A percentile compares a stretch with the other conserved stretches of the same genome.
Conservation (phyloP, 30 jellyfish, hydroid and myxozoan species). For the Turritopsis rubra region DNA sequence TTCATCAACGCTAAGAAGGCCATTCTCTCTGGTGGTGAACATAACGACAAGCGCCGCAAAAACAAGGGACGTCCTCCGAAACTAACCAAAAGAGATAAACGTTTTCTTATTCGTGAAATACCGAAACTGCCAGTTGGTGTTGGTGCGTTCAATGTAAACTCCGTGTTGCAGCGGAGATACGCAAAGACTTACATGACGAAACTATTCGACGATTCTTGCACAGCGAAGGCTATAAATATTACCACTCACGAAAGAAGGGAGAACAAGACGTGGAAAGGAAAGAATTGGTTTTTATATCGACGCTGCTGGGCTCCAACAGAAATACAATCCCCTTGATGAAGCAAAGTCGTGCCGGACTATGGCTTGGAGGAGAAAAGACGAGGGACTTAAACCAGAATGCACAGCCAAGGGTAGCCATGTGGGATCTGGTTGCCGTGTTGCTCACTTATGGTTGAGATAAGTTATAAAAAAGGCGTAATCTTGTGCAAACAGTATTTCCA, state of each 20-base stretch:
- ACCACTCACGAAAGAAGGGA: not conserved
- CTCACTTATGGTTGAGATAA: not conserved
- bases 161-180: too few species aligned
- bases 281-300: not conserved
- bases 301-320: not conserved
- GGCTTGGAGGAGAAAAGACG: not conserved
- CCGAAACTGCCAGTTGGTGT: too few species aligned
- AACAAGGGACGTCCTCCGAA: not conserved
- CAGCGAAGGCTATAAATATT: too few species aligned
- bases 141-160: too few species aligned
- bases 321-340: not conserved
- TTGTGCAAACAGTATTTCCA: not conserved
- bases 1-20: not conserved
- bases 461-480: not conserved
- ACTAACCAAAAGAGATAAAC: too few species aligned
- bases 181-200: too few species aligned
- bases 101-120: too few species aligned
- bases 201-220: too few species aligned
- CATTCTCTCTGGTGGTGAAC: not conserved
- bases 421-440: not conserved
- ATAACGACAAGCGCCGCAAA: not conserved
- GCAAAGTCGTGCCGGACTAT: not conserved
- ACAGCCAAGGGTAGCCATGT: not conserved
- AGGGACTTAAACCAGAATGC: not conserved
- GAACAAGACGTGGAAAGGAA: not conserved